These are phyloP conservation scores for Lindbergichthys nudifrons DNA, from an alignment of 2,797 vertebrate genomes.

Conservation along the genomic window DNA sequence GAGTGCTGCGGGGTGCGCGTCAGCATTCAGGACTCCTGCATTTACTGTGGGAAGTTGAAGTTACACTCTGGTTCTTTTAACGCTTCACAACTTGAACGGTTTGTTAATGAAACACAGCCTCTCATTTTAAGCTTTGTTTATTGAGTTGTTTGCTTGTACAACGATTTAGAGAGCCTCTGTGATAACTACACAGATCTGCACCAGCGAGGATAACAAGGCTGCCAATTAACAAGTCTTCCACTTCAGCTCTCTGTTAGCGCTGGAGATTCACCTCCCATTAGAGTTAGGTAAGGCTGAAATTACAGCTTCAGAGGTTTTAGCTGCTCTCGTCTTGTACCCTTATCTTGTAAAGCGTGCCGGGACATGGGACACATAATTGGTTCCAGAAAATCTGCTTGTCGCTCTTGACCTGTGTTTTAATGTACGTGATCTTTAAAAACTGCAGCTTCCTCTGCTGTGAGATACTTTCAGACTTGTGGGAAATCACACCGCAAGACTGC, in stretches of 20 bases:
- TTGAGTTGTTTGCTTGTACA: constrained; percentile 8
- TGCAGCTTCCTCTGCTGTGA: constrained; percentile 3
- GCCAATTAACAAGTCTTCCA: constrained; percentile 45
- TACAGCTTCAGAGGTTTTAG: constrained; percentile 8
- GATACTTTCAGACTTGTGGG: background rate
- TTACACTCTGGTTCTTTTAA: background rate
- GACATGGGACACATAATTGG: constrained; percentile 11
- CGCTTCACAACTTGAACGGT: constrained; percentile 12
- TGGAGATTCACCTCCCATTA: constrained; percentile 25
- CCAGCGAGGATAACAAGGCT: constrained; percentile 25
- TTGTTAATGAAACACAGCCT: constrained; percentile 17
- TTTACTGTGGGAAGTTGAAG: constrained; percentile 10
- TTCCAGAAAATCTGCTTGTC: constrained; percentile 13
- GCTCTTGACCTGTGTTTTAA: constrained; percentile 25
- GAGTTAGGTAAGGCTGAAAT: constrained; percentile 22
- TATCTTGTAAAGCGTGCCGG: constrained; percentile 24
- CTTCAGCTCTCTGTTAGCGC: constrained; percentile 21
- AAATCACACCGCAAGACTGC: constrained; percentile 4
- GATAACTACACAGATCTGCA: constrained; percentile 24
- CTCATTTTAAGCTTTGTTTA: constrained; percentile 19
- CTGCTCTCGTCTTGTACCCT: constrained; percentile 15
- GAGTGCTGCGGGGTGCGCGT: constrained; percentile 13
- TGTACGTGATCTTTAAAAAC: background rate
- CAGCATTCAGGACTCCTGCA: constrained; percentile 26
- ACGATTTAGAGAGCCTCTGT: constrained; percentile 1